Base-by-base conservation (phyloP, 2,113 vertebrate genomes). In the Prunella fulvescens region DNA sequence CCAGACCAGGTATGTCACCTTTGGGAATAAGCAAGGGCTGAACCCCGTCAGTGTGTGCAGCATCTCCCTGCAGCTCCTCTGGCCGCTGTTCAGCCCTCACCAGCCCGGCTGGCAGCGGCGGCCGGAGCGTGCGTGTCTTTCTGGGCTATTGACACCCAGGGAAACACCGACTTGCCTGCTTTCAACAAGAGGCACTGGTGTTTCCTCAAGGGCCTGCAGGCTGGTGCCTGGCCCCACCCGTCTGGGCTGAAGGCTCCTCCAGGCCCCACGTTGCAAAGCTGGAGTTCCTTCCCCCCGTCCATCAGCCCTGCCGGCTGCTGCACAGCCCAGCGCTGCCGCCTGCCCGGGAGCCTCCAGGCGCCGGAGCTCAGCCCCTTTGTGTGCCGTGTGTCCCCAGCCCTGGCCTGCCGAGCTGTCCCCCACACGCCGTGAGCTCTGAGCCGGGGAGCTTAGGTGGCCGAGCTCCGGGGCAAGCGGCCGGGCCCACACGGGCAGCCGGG, bases 381-480 rank as follows among this genome's bases (percentile, higher is more conserved):
- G 39, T 19, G 9, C 29, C 9, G 2, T 3, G 22, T 2, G 7
- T 3, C 12, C 33, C 13, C 28, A 20, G 9, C 25, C 39, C 35
- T 3, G 2, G 62, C 4, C 1, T 6, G 69, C 44, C 0, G 1
- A 31, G 40, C 42, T 35, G 65, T 51, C 56, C 25, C 86, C 39
- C 70, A 45, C 50, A 19, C 1, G 39, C 23, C 23, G 1, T 1
- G 18, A 20, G 72, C 12, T 31, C 40, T 1, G 51, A 45, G 54
- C 37, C 1, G 1, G 39, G 44, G 19, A 25, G 37, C 44, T 45
- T 37, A 6, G 39, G 42, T 22, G 51, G 78, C 44, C 2, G 14
- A 91, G n/a, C 62, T 70, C 14, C 7, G 0, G 37, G 1, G 6
- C 11, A 37, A 47, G 25, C 45, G 20, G 0, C 33, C n/a, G 44